Evolutionary conservation across 2,888 invertebrate species (phyloP).

Genomic region (Alloplasta piceator): DNA sequence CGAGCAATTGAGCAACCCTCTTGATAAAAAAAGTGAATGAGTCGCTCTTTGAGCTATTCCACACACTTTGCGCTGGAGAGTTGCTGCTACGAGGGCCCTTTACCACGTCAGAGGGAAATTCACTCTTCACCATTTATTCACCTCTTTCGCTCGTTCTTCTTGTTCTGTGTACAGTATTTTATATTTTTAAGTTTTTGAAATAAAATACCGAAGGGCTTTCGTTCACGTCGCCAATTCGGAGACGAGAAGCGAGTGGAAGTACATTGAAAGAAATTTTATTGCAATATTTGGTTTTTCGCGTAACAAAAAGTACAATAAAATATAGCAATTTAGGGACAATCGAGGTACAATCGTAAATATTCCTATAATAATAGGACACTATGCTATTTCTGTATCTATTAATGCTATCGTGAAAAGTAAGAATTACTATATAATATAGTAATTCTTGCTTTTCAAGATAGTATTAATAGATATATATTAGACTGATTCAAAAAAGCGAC

Average conservation of each 20-base stretch:
- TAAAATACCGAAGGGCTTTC: slow-evolving; percentile 13
- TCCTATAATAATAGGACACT: too few relatives aligned
- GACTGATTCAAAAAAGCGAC: too few relatives aligned
- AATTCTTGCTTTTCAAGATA: too few relatives aligned
- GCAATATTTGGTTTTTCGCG: too few relatives aligned
- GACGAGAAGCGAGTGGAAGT: not conserved
- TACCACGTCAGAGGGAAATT: not conserved
- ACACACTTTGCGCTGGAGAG: not conserved
- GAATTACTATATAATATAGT: too few relatives aligned
- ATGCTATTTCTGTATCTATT: too few relatives aligned
- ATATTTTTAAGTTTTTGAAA: slow-evolving; percentile 3
- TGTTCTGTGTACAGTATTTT: not conserved
- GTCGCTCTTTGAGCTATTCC: not conserved
- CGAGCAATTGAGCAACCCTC: not conserved
- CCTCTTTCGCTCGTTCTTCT: not conserved
- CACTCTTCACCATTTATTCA: not conserved
- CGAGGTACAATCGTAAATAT: too few relatives aligned
- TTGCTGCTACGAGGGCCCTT: not conserved
- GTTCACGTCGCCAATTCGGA: not conserved
- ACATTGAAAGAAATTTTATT: too few relatives aligned
- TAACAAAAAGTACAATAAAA: too few relatives aligned
- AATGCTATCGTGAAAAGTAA: too few relatives aligned
- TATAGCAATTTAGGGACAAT: too few relatives aligned
- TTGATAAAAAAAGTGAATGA: not conserved
- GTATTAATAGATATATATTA: too few relatives aligned